Evolutionary conservation across 2,113 vertebrate genomes (phyloP).

Genomic region (Apteryx owenii): DNA sequence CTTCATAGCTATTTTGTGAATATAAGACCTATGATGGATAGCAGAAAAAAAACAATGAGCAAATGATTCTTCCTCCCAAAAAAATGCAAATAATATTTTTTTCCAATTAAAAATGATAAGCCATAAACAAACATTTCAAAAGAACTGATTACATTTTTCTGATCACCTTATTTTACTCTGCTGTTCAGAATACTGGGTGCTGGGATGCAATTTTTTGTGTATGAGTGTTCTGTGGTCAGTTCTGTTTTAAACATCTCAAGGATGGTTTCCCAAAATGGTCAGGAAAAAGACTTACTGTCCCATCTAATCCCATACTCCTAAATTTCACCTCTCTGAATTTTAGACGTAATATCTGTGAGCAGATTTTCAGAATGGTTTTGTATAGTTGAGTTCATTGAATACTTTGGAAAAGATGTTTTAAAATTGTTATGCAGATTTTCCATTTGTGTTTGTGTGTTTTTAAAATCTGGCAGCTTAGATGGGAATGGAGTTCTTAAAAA

Average conservation of each 20-base stretch:
- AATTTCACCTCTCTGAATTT: not conserved
- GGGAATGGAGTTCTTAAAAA: not conserved
- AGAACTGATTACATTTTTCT: not conserved
- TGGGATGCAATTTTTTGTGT: not conserved
- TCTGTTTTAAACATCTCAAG: not conserved
- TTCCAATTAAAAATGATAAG: not conserved
- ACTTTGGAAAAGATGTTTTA: not conserved
- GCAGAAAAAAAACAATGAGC: not conserved
- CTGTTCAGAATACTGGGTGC: not conserved
- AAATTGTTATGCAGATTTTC: not conserved
- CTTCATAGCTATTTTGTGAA: not conserved
- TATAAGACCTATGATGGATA: rapidly evolving
- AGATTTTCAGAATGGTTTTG: not conserved
- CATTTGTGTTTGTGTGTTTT: not conserved
- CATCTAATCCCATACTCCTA: not conserved
- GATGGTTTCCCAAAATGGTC: not conserved
- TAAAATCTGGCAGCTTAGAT: not conserved
- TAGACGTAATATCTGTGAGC: not conserved
- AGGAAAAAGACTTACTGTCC: not conserved
- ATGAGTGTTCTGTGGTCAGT: not conserved
- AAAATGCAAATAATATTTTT: not conserved
- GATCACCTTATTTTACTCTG: not conserved
- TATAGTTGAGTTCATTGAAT: not conserved
- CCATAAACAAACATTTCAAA: not conserved
- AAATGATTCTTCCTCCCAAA: not conserved